These are phyloP conservation scores for Pangasius macronema DNA, from an alignment of 2,797 vertebrate genomes.

Conservation along the genomic window DNA sequence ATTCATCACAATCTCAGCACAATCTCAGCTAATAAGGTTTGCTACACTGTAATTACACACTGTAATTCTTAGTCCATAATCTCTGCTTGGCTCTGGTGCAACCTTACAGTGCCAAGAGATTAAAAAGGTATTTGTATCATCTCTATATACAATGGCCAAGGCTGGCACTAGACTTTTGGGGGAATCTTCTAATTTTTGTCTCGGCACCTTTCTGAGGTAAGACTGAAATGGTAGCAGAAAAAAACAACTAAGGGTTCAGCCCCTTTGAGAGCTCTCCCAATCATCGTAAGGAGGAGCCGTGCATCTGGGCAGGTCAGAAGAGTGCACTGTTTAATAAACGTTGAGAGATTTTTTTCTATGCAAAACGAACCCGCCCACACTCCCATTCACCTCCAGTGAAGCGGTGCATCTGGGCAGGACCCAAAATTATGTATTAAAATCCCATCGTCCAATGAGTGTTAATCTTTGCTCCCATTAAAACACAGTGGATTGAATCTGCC, in stretches of 20 bases:
- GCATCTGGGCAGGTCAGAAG: too few species aligned
- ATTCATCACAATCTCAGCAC: neutral
- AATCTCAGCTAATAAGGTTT: neutral
- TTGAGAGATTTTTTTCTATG: neutral
- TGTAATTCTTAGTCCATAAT: conserved; percentile 4
- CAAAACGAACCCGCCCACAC: neutral
- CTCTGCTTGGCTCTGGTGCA: conserved; percentile 5
- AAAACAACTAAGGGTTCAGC: neutral
- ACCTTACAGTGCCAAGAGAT: conserved; percentile 7
- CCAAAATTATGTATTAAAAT: neutral
- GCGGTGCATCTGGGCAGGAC: neutral
- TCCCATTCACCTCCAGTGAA: neutral
- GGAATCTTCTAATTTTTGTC: neutral
- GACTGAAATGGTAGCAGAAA: neutral
- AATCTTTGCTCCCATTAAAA: neutral
- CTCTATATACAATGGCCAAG: neutral
- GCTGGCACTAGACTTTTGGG: neutral
- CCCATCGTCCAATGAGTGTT: neutral
- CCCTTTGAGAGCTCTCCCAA: neutral
- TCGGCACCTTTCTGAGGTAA: neutral
- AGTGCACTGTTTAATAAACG: neutral
- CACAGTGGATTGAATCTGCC: neutral
- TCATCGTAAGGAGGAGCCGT: neutral
- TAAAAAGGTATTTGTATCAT: neutral
- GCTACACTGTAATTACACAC: conserved; percentile 1